Evolutionary conservation across 2,888 invertebrate genomes (phyloP).

Genomic region (Calliopum simillimum): DNA sequence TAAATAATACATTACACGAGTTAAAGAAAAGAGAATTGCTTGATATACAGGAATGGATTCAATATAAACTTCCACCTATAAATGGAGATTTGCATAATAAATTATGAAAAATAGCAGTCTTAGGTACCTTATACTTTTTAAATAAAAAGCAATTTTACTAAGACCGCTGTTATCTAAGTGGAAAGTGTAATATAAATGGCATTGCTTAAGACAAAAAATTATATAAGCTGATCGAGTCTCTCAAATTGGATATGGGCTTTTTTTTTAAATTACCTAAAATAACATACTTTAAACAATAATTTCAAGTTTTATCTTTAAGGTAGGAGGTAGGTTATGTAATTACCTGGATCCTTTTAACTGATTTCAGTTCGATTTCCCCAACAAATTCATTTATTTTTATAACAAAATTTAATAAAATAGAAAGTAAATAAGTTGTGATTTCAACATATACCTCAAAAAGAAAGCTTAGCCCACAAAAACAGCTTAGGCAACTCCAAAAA

Average conservation of each 20-base stretch:
- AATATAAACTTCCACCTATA: constrained; percentile 68
- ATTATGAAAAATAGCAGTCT: constrained; percentile 23
- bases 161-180: neutral
- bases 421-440: too few relatives aligned
- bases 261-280: neutral
- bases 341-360: too few relatives aligned
- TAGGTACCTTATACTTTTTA: neutral
- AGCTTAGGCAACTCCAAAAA: too few relatives aligned
- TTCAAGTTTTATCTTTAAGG: neutral
- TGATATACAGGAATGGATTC: constrained; percentile 75
- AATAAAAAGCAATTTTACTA: neutral
- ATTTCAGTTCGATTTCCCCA: too few relatives aligned
- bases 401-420: too few relatives aligned
- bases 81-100: constrained; percentile 41
- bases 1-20: constrained; percentile 75
- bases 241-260: neutral
- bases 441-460: too few relatives aligned
- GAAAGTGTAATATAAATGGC: too few relatives aligned
- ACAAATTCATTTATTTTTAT: too few relatives aligned
- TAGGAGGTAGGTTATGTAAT: too few relatives aligned
- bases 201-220: too few relatives aligned
- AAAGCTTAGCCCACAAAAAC: too few relatives aligned
- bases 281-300: neutral
- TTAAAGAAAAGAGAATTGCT: constrained; percentile 72
- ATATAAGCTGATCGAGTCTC: too few relatives aligned